phyloP scores from a whole-genome alignment of 2,888 invertebrate genomes.

The Cecidostiba fungosa region DNA sequence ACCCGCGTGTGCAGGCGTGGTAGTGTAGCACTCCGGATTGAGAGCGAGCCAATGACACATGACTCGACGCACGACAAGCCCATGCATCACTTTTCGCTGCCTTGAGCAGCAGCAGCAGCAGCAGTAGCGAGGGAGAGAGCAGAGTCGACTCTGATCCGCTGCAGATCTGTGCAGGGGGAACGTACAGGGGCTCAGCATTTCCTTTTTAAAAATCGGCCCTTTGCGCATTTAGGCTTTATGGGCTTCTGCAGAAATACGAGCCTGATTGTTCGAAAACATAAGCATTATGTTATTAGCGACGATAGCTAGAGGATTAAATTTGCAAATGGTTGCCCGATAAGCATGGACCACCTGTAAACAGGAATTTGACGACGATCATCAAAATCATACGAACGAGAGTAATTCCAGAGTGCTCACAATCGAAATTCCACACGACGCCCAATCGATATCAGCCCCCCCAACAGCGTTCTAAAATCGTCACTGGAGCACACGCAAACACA shows the following conservation, averaged over 20 bases:
- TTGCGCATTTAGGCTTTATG: background rate
- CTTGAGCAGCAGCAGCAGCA: slow-evolving; percentile 39
- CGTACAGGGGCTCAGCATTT: background rate
- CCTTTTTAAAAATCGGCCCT: background rate
- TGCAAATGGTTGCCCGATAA: background rate
- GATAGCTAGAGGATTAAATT: too few species aligned
- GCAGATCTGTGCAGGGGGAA: background rate
- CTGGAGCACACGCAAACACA: background rate
- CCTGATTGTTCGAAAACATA: background rate
- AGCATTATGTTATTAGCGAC: background rate
- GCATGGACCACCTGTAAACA: background rate
- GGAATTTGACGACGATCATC: background rate
- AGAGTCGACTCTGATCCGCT: slow-evolving; percentile 2
- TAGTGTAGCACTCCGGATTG: slow-evolving; percentile 70
- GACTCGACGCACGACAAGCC: slow-evolving; percentile 76
- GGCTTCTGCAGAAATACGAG: background rate
- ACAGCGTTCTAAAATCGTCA: slow-evolving; percentile 47
- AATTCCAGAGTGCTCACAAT: background rate
- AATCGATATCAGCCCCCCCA: slow-evolving; percentile 11
- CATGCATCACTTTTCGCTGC: slow-evolving; percentile 70
- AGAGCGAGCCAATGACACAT: slow-evolving; percentile 77
- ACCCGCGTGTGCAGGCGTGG: slow-evolving; percentile 50
- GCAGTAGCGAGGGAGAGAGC: slow-evolving; percentile 47
- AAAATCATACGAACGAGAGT: background rate
- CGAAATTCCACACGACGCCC: slow-evolving; percentile 40